Evolutionary conservation across 2,888 invertebrate genomes (phyloP).

Genomic region (Nemotelus nigrinus): DNA sequence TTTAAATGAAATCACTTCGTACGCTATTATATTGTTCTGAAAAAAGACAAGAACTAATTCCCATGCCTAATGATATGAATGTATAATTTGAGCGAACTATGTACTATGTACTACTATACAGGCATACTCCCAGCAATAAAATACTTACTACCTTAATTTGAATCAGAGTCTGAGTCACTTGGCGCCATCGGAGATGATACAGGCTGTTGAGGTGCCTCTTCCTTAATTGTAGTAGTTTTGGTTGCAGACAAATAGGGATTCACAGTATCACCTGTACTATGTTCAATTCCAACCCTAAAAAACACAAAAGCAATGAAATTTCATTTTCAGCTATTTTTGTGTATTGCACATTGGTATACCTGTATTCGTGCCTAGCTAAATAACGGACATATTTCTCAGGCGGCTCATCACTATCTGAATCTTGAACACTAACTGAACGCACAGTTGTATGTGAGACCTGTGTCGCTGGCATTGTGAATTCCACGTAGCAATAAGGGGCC

Average conservation of each 20-base stretch:
- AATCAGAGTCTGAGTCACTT: conserved; percentile 69
- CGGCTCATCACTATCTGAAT: conserved; percentile 85
- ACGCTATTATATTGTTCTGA: too few relatives aligned
- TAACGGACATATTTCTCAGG: conserved; percentile 99
- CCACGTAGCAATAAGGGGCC: conserved; percentile 88
- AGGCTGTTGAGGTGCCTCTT: conserved; percentile 60
- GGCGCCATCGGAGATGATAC: conserved; percentile 65
- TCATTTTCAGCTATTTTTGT: too few relatives aligned
- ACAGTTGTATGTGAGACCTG: conserved; percentile 96
- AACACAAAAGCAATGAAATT: conserved; percentile 50
- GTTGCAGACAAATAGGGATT: conserved; percentile 76
- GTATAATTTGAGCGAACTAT: too few relatives aligned
- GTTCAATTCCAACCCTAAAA: conserved; percentile 86
- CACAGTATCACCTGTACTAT: conserved; percentile 78
- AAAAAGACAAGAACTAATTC: too few relatives aligned
- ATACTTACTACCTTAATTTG: conserved; percentile 62
- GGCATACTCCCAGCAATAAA: neutral
- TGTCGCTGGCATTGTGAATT: conserved; percentile 98
- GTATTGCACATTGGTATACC: conserved; percentile 66
- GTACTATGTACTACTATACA: neutral
- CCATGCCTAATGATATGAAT: too few relatives aligned
- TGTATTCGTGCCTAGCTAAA: conserved; percentile 94
- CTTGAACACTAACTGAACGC: conserved; percentile 89
- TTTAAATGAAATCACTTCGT: too few relatives aligned
- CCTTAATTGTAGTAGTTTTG: conserved; percentile 61